A percentile compares a stretch with the other conserved stretches of the same genome.
phyloP scores from a whole-genome alignment of 2,888 invertebrate species.

The Trachelus troglodyta region DNA sequence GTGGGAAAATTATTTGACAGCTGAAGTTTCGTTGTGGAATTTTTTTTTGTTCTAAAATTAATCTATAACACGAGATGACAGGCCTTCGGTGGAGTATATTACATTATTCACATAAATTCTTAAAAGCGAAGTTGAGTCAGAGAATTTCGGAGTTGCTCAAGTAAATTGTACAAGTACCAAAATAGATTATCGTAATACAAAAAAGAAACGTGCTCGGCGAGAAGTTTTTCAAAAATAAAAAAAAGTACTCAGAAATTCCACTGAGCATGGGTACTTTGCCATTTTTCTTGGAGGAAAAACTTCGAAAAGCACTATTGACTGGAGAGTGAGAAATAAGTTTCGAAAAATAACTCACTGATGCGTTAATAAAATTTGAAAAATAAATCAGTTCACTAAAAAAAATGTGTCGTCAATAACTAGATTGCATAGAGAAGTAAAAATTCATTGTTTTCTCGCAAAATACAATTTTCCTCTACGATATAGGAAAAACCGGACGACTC shows the following conservation, averaged over 20 bases:
- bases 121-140: background rate
- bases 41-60: background rate
- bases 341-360: background rate
- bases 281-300: background rate
- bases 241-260: background rate
- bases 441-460: background rate
- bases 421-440: background rate
- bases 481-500: background rate
- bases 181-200: background rate
- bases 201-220: background rate
- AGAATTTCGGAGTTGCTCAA: background rate
- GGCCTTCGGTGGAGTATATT: background rate
- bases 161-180: background rate
- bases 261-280: background rate
- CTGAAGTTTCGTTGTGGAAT: background rate
- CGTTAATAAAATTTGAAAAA: background rate
- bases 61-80: background rate
- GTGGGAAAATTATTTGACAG: background rate
- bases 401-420: background rate
- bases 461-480: background rate
- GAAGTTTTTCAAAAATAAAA: background rate
- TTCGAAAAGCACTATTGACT: background rate
- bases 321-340: background rate
- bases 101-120: background rate
- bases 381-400: background rate